Conservation (phyloP, 1,140 invertebrate species). For the Drosophila micromelanica region DNA sequence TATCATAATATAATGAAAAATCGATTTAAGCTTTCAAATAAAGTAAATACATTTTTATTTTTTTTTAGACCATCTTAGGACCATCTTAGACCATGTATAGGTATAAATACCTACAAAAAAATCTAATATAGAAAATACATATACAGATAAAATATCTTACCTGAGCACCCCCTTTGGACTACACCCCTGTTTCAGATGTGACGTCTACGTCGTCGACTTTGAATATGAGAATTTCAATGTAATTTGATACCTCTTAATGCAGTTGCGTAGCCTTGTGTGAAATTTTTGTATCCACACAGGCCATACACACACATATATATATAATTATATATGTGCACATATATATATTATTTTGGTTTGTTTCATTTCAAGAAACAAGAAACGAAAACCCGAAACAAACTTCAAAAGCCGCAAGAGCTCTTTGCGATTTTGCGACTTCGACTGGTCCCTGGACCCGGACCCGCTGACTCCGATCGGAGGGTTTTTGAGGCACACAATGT, state of each 20-base stretch:
- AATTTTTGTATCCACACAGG: conserved; percentile 52
- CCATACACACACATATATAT: conserved; percentile 20
- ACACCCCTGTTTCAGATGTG: conserved; percentile 24
- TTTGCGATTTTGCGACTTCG: conserved; percentile 36
- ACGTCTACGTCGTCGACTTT: conserved; percentile 36
- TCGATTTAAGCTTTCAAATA: too few relatives aligned
- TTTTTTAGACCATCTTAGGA: too few relatives aligned
- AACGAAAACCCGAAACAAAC: conserved; percentile 25
- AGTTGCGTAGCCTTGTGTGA: conserved; percentile 70
- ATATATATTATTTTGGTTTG: conserved; percentile 33
- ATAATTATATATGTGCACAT: neutral
- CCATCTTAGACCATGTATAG: too few relatives aligned
- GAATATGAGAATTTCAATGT: conserved; percentile 72
- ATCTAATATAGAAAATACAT: too few relatives aligned
- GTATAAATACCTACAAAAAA: too few relatives aligned
- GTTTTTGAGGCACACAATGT: conserved; percentile 26
- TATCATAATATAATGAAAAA: too few relatives aligned
- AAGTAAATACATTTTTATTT: too few relatives aligned
- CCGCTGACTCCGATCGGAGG: neutral
- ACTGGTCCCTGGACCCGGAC: neutral
- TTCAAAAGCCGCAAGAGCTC: conserved; percentile 53
- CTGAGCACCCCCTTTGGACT: neutral
- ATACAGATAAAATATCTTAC: too few relatives aligned
- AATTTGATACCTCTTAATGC: conserved; percentile 65
- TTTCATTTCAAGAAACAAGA: conserved; percentile 44